A percentile compares a stretch with the other conserved stretches of the same genome.
Evolutionary conservation across 1,140 invertebrate species (phyloP).

Genomic region (Tetragnatha versicolor): DNA sequence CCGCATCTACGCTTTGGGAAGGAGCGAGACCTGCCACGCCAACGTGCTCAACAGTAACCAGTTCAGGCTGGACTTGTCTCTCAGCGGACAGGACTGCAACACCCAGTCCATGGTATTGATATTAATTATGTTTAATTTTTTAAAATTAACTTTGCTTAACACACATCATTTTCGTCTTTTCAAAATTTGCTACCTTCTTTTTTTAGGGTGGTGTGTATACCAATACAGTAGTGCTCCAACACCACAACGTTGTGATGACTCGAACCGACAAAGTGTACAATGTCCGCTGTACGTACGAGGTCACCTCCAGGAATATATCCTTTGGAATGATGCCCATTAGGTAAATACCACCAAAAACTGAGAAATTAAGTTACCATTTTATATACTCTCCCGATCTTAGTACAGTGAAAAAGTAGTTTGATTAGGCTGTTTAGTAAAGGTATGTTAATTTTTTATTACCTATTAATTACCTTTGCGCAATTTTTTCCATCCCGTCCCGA

Average conservation of each 20-base stretch:
- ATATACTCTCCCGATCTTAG: too few species aligned
- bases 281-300: constrained; percentile 95
- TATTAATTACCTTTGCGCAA: not conserved
- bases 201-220: constrained; percentile 90
- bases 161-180: too few species aligned
- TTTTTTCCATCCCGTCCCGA: too few species aligned
- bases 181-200: too few species aligned
- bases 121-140: too few species aligned
- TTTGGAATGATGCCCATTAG: constrained; percentile 97
- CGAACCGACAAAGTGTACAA: constrained; percentile 97
- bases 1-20: constrained; percentile 88
- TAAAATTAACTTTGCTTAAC: too few species aligned
- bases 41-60: constrained; percentile 90
- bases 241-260: constrained; percentile 95
- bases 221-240: constrained; percentile 92
- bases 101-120: constrained; percentile 69
- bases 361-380: too few species aligned
- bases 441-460: not conserved
- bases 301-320: constrained; percentile 94
- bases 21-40: constrained; percentile 93
- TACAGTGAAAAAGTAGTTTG: too few species aligned
- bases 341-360: constrained; percentile 64
- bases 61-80: constrained; percentile 89
- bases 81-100: constrained; percentile 93
- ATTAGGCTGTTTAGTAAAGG: too few species aligned